Conservation (phyloP, 2,113 vertebrate species). For the Pomatostomus ruficeps region DNA sequence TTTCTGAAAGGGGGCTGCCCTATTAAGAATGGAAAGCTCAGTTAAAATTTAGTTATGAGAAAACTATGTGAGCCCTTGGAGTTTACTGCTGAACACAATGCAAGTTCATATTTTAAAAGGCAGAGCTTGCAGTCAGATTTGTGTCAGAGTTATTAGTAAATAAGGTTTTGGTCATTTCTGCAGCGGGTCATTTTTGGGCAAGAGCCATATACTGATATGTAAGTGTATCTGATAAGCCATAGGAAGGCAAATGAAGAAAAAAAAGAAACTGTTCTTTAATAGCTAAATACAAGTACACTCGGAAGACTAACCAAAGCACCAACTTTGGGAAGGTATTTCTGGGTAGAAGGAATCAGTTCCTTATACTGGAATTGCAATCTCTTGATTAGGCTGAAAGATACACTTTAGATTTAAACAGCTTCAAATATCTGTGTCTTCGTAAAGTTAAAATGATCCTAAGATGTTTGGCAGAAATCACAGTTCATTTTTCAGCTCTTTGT, state of each 20-base stretch:
- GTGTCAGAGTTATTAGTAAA: not conserved
- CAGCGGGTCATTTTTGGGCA: not conserved
- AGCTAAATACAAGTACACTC: not conserved
- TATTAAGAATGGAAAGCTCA: slow-evolving; percentile 3
- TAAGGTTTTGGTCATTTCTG: not conserved
- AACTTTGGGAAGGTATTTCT: not conserved
- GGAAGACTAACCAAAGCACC: not conserved
- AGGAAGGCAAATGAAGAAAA: not conserved
- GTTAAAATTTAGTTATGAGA: slow-evolving; percentile 10
- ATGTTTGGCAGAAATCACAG: not conserved
- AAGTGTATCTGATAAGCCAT: not conserved
- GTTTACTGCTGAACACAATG: not conserved
- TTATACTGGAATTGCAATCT: not conserved
- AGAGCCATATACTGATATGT: not conserved
- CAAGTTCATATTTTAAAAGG: not conserved
- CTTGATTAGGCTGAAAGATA: not conserved
- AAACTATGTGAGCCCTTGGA: not conserved
- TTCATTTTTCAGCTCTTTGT: not conserved
- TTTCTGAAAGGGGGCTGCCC: slow-evolving; percentile 29
- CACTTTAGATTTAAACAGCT: not conserved
- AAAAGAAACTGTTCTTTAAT: not conserved
- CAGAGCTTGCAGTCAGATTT: not conserved
- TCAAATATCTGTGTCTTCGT: not conserved
- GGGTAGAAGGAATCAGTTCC: not conserved
- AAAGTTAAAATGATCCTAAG: not conserved